Evolutionary conservation across 2,113 vertebrate genomes (phyloP).

Genomic region (Burhinus bistriatus): DNA sequence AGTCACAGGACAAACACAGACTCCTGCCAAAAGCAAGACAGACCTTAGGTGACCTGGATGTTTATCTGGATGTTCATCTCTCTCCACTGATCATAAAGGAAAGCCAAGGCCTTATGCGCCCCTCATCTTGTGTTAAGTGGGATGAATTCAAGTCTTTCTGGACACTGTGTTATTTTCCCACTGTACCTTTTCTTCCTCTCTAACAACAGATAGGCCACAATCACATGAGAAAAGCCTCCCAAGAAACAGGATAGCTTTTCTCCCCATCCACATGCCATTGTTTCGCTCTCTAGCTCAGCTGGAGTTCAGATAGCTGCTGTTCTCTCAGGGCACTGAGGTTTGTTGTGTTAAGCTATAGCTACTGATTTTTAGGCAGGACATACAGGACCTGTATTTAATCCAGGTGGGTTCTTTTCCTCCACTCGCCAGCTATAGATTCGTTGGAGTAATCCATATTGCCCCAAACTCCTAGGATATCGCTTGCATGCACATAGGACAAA

Average conservation of each 20-base stretch:
- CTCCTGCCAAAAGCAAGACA: not conserved
- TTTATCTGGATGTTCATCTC: not conserved
- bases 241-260: not conserved
- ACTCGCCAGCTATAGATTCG: not conserved
- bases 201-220: not conserved
- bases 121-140: not conserved
- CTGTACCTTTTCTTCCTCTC: not conserved
- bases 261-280: not conserved
- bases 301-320: not conserved
- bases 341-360: not conserved
- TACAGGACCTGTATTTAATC: not conserved
- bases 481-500: not conserved
- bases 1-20: not conserved
- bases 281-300: not conserved
- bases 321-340: not conserved
- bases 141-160: not conserved
- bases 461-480: not conserved
- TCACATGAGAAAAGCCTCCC: not conserved
- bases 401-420: not conserved
- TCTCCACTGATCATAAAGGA: not conserved
- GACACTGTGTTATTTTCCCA: not conserved
- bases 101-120: not conserved
- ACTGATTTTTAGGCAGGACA: not conserved
- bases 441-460: not conserved
- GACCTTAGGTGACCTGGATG: not conserved